Base-by-base conservation (phyloP, 2,797 vertebrate genomes). In the Coccyzus lansbergi region DNA sequence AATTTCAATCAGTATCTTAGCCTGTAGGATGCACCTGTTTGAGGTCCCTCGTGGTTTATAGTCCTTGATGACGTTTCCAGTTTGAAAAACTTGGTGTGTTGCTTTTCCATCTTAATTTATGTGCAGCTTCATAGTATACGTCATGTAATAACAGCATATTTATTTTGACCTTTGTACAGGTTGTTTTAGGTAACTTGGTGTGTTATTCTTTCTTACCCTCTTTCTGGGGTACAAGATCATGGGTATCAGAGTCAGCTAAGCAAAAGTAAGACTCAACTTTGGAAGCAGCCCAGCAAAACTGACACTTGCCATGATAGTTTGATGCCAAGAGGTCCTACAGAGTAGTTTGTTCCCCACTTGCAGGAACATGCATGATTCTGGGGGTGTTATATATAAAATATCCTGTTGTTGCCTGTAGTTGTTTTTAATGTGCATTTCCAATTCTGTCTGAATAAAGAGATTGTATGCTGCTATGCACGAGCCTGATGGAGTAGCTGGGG, bases 381-480 rank as follows among this genome's bases (percentile, higher is more conserved):
- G 71, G 28, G 4, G 1, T 13, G 17, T 69, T 53, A 15, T 5
- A 6, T 59, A 1, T 40, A 44, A 65, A 75, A 33, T 22, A 28
- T 6, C 10, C 20, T 22, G 1, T 16, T 55, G 5, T n/a, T 65
- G 31, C 65, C 14, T 49, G 10, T 42, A 49, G 28, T 38, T 86
- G 25, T 24, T 84, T 83, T 67, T 74, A 38, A 87, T 33, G 68
- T 86, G 40, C 15, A 3, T 81, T 88, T 90, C 38, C 38, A 55
- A 26, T 94, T 91, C 6, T 95, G 4, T 65, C 56, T 90, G 72
- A 70, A 85, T 56, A 44, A 83, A 98, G 98, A 98, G 98, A 95
- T 79, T 99, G 86, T 99, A 99, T 42, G 99, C 99, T 48, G 99
- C 99, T 29, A 99, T 99, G 99, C 99, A 99, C 5, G 99, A 99